A percentile compares a stretch with the other conserved stretches of the same genome.
Conservation (phyloP, 2,797 vertebrate species). For the Bothrops alternatus region DNA sequence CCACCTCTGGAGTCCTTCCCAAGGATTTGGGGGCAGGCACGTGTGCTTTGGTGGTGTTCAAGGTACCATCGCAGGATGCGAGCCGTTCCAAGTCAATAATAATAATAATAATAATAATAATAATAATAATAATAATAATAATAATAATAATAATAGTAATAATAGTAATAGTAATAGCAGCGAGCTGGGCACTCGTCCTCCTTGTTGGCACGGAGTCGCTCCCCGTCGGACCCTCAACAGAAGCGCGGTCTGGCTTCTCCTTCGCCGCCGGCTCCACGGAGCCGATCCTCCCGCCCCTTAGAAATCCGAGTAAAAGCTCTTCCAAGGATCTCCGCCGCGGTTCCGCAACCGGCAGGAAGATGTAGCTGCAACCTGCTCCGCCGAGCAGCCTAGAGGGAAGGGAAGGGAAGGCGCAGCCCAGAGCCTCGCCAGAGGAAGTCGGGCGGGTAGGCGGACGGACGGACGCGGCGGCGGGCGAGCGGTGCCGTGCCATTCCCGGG, state of each 20-base stretch:
- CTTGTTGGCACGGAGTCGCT: neutral
- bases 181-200: neutral
- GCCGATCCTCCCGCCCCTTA: constrained; percentile 53
- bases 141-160: too few relatives aligned
- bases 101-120: too few relatives aligned
- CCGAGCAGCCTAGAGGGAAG: neutral
- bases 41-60: neutral
- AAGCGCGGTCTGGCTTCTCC: neutral
- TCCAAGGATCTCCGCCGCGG: constrained; percentile 31
- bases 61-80: neutral
- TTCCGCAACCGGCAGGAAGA: constrained; percentile 29
- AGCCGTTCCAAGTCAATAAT: neutral
- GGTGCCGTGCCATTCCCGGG: neutral
- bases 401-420: neutral
- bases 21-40: neutral
- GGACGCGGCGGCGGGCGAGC: neutral
- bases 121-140: neutral
- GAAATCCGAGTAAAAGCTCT: constrained; percentile 46
- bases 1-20: neutral
- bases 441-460: too few relatives aligned
- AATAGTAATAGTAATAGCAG: accelerated
- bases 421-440: neutral
- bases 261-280: constrained; percentile 41
- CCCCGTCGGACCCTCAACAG: neutral
- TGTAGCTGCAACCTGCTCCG: neutral